These are phyloP conservation scores for Phorcus lineatus DNA, from an alignment of 2,888 invertebrate species.

Conservation along the genomic window DNA sequence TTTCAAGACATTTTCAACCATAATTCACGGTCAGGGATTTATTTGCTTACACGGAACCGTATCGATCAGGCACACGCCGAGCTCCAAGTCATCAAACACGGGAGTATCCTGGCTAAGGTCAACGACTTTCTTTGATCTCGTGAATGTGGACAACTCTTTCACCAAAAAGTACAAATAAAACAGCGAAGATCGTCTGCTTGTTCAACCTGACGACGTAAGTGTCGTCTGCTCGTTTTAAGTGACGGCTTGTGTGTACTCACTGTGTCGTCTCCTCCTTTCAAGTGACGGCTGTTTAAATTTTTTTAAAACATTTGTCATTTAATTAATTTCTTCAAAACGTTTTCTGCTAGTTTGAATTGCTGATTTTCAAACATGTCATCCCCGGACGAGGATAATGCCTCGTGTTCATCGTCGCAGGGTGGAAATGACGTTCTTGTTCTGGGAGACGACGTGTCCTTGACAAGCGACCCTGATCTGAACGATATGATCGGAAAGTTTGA, in stretches of 20 bases:
- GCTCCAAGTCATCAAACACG: background rate
- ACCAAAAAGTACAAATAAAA: background rate
- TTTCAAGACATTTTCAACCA: background rate
- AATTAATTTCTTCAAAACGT: too few relatives aligned
- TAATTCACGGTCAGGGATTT: background rate
- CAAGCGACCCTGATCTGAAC: slow-evolving; percentile 28
- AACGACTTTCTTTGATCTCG: background rate
- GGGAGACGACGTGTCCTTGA: slow-evolving; percentile 22
- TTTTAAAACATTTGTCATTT: too few relatives aligned
- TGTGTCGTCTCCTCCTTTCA: too few relatives aligned
- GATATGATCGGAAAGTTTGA: slow-evolving; percentile 26
- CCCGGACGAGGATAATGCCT: background rate
- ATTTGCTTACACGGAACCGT: background rate
- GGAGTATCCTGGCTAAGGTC: background rate
- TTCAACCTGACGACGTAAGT: background rate
- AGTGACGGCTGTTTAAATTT: too few relatives aligned
- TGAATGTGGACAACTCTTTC: background rate
- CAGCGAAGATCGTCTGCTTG: background rate
- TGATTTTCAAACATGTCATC: background rate
- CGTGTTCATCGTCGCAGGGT: slow-evolving; percentile 21
- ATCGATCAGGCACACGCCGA: slow-evolving; percentile 1
- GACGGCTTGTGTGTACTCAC: too few relatives aligned
- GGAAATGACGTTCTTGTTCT: background rate
- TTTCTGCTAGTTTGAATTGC: too few relatives aligned
- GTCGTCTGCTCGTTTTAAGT: too few relatives aligned